Evolutionary conservation across 1,140 invertebrate species (phyloP), one percentile per base, ranked within the genome.

Genomic region (Drosophila ironensis): DNA sequence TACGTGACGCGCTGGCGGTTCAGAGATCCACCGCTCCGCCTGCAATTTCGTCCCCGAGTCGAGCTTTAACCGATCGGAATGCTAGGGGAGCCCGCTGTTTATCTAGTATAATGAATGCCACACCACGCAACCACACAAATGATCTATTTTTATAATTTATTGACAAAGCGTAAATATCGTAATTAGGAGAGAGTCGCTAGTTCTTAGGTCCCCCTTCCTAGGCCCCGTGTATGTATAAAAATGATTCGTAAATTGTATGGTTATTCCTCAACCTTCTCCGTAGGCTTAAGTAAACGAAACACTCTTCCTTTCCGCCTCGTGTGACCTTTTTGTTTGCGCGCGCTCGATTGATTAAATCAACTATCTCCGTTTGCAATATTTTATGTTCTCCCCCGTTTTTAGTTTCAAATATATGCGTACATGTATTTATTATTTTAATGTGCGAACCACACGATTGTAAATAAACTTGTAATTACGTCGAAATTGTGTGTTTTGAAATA

Each of bases 1-100:
- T 97, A 96, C 88, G 96, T 99, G 9, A 99, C 98, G 27, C 93
- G 98, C 80, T 99, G 98, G 98, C 94, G 98, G 91, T 97, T 98
- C 91, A 94, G 97, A 76, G 97, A 97, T 89, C 96, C 96, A 40
- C 96, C 96, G 1, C 91, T 97, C 30, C 93, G 94, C 64, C 91
- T 97, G 70, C 95, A 97, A 81, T 97, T 97, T 91, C 92, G 95
- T 88, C 95, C 95, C 69, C 92, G 93, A 68, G 94, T 95, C 37
- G 89, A 90, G 45, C 70, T 90, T 46, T 89, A 89, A 82, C n/a
- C n/a, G n/a, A n/a, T n/a, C n/a, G n/a, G n/a, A n/a, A n/a, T n/a
- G n/a, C n/a, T n/a, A n/a, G n/a, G n/a, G n/a, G n/a, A n/a, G n/a
- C n/a, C n/a, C 42, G 17, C 53, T 63, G 40, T 59, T 69, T 69